phyloP scores from a whole-genome alignment of 2,888 invertebrate species.

The Notodonta ziczac region DNA sequence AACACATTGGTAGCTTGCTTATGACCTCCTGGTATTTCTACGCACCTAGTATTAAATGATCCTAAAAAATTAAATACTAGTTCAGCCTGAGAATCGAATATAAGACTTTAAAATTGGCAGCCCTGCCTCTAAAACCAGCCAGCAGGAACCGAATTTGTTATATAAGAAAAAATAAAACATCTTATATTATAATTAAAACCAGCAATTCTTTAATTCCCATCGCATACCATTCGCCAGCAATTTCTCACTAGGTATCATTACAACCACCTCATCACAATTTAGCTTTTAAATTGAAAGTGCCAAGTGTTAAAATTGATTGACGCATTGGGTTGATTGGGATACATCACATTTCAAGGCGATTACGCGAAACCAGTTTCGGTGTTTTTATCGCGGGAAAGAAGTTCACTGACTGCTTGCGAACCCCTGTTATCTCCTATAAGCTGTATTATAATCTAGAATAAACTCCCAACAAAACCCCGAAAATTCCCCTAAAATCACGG shows the following conservation, averaged over 20 bases:
- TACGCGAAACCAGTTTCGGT: conserved; percentile 38
- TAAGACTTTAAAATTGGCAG: too few species aligned
- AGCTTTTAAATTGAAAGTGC: conserved; percentile 2
- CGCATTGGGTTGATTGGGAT: conserved; percentile 8
- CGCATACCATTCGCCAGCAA: conserved; percentile 3
- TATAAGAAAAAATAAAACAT: too few species aligned
- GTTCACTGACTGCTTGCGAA: conserved; percentile 40
- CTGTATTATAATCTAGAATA: neutral
- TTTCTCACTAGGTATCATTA: neutral
- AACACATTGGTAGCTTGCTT: too few species aligned
- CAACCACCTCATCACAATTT: neutral
- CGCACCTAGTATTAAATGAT: too few species aligned
- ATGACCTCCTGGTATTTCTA: too few species aligned
- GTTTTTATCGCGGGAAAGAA: conserved; percentile 23
- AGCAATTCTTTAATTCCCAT: neutral
- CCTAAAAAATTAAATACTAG: too few species aligned
- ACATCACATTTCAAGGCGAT: conserved; percentile 37
- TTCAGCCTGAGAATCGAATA: too few species aligned
- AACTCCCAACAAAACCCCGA: too few species aligned
- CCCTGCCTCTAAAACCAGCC: too few species aligned
- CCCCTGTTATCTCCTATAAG: conserved; percentile 13
- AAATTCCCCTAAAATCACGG: too few species aligned
- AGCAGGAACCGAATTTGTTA: too few species aligned
- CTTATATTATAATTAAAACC: neutral
- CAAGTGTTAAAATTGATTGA: conserved; percentile 14